phyloP scores from a whole-genome alignment of 1,140 invertebrate genomes.

The Cotesia typhae region DNA sequence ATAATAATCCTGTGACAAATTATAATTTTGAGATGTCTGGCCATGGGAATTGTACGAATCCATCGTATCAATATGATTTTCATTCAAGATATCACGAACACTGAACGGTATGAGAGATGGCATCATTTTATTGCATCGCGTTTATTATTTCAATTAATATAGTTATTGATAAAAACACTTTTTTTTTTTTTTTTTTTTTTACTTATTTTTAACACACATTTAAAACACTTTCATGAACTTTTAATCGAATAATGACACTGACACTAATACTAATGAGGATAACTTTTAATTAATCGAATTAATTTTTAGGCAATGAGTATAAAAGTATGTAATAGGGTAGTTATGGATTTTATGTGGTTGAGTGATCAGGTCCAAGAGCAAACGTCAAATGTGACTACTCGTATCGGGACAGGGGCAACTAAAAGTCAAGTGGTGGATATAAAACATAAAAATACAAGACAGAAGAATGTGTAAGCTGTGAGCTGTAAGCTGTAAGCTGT shows the following conservation, averaged over 20 bases:
- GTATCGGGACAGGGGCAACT: conserved; percentile 39
- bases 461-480: too few species aligned
- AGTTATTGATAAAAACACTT: neutral
- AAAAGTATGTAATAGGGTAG: conserved; percentile 31
- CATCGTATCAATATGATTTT: conserved; percentile 57
- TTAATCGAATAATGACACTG: conserved; percentile 10
- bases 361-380: conserved; percentile 61
- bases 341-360: conserved; percentile 40
- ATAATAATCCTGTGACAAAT: conserved; percentile 56
- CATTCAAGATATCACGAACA: conserved; percentile 77
- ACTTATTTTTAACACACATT: neutral
- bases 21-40: conserved; percentile 43
- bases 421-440: conserved; percentile 58
- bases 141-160: conserved; percentile 17
- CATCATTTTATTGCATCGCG: conserved; percentile 57
- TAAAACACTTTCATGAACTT: neutral
- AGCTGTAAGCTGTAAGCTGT: too few species aligned
- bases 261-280: conserved; percentile 17
- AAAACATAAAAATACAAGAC: conserved; percentile 32
- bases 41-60: conserved; percentile 55
- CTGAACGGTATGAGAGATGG: conserved; percentile 68
- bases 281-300: neutral
- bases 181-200: neutral
- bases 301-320: too few species aligned
- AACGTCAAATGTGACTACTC: conserved; percentile 59